Evolutionary conservation across 2,797 vertebrate genomes (phyloP).

Genomic region (Enoplosus armatus): DNA sequence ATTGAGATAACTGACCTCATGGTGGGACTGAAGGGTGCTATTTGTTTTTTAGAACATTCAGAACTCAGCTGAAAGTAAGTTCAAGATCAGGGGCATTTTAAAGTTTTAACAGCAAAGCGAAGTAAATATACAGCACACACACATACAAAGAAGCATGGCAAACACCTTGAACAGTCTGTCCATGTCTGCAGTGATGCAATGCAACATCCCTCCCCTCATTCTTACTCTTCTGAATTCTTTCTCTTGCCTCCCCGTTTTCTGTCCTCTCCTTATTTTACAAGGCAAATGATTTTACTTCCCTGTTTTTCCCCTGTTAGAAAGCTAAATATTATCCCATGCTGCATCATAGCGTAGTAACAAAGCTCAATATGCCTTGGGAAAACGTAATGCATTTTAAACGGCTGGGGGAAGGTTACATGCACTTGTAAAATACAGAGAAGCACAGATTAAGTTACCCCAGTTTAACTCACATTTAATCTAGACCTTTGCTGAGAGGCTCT

Average conservation of each 20-base stretch:
- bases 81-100: background rate
- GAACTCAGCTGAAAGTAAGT: background rate
- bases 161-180: background rate
- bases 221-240: background rate
- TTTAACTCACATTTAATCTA: conserved; percentile 19
- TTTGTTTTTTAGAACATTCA: background rate
- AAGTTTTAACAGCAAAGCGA: background rate
- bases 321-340: conserved; percentile 23
- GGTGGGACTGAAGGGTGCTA: background rate
- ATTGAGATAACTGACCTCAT: background rate
- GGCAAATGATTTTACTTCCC: conserved; percentile 4
- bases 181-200: background rate
- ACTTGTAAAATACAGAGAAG: conserved; percentile 18
- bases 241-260: background rate
- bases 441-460: conserved; percentile 24
- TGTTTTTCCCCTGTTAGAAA: conserved; percentile 4
- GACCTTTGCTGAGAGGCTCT: background rate
- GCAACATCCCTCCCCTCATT: background rate
- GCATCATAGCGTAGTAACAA: conserved; percentile 25
- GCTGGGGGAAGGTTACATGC: background rate
- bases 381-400: conserved; percentile 45
- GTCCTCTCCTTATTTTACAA: background rate
- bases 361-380: conserved; percentile 40
- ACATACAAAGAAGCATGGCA: background rate
- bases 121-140: background rate